phyloP scores from a whole-genome alignment of 2,888 invertebrate species.

The Drosophila subsilvestris region DNA sequence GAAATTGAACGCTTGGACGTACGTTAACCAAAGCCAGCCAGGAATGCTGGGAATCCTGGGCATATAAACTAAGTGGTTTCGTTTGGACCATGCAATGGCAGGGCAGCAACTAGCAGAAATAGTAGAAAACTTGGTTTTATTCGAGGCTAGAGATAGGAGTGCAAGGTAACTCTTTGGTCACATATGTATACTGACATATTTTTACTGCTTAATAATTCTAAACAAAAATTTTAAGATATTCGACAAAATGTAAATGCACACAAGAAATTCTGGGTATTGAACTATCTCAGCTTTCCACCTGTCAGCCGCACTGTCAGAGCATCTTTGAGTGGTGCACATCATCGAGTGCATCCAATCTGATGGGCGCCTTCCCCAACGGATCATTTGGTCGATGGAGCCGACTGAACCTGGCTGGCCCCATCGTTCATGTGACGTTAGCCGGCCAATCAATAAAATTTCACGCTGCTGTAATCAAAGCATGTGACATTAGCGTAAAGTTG shows the following conservation, averaged over 20 bases:
- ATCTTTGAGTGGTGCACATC: constrained; percentile 25
- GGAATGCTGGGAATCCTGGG: constrained; percentile 2
- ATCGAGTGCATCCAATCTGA: constrained; percentile 40
- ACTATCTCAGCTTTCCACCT: constrained; percentile 9
- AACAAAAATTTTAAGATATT: neutral
- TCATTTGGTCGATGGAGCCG: constrained; percentile 13
- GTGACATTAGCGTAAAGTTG: constrained; percentile 81
- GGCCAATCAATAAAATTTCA: constrained; percentile 83
- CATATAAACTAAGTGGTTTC: constrained; percentile 16
- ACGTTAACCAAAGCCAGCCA: constrained; percentile 21
- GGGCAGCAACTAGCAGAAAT: neutral
- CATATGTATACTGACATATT: neutral
- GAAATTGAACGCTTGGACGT: constrained; percentile 64
- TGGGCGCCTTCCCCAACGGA: constrained; percentile 9
- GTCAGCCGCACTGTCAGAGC: constrained; percentile 17
- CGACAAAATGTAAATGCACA: neutral
- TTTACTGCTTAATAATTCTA: neutral
- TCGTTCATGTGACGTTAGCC: constrained; percentile 68
- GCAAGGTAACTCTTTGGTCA: too few relatives aligned
- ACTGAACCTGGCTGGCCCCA: constrained; percentile 30
- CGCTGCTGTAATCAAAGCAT: constrained; percentile 83
- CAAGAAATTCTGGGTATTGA: neutral
- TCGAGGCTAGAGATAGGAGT: neutral
- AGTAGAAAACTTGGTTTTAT: neutral
- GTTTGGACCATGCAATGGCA: constrained; percentile 5